These are phyloP conservation scores for Pollimyrus isidori DNA, from an alignment of 2,113 vertebrate species.

Conservation along the genomic window DNA sequence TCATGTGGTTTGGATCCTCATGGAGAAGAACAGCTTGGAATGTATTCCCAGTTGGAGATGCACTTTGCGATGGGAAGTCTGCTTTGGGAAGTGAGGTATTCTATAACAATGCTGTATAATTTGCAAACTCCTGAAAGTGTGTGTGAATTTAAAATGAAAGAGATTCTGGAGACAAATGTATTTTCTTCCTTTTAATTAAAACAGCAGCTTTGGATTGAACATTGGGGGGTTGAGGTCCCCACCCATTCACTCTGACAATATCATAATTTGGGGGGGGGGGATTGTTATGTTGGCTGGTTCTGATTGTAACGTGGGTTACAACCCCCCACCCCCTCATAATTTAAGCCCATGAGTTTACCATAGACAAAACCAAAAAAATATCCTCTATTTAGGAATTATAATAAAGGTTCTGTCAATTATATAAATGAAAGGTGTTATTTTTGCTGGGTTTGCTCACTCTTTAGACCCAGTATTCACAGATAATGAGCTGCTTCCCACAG, in stretches of 20 bases:
- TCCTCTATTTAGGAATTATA: neutral
- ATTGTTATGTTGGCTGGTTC: neutral
- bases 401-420: neutral
- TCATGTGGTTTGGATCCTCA: slow-evolving; percentile 33
- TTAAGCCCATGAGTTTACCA: neutral
- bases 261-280: no score
- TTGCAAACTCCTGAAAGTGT: neutral
- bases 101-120: neutral
- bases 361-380: neutral
- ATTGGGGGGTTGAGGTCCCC: neutral
- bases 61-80: slow-evolving; percentile 17
- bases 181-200: neutral
- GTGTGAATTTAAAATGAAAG: neutral
- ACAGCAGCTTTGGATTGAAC: neutral
- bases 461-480: neutral
- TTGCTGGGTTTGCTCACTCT: neutral
- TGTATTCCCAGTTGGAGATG: slow-evolving; percentile 26
- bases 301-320: neutral
- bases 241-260: no score
- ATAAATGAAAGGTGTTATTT: neutral
- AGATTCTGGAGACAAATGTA: neutral
- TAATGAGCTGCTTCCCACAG: neutral
- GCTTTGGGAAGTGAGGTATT: neutral
- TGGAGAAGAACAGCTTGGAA: slow-evolving; percentile 36
- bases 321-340: neutral